phyloP scores from a whole-genome alignment of 2,888 invertebrate species.

The Drepanosiphum platanoidis region DNA sequence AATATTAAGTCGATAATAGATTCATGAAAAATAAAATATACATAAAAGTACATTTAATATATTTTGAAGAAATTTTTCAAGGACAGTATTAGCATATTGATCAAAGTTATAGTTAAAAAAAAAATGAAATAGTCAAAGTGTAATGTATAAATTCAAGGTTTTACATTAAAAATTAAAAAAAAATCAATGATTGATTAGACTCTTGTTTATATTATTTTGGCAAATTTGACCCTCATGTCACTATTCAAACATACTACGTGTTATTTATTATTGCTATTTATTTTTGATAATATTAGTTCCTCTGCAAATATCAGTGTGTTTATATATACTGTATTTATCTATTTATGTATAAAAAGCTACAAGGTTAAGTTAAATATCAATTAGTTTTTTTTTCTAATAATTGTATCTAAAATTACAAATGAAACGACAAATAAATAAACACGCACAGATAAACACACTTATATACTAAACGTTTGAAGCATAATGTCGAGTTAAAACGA shows the following conservation, averaged over 20 bases:
- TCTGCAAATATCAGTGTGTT: no score
- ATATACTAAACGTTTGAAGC: no score
- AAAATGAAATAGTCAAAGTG: no score
- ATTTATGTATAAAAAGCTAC: no score
- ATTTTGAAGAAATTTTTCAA: background rate
- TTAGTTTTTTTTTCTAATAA: background rate
- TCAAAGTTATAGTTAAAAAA: background rate
- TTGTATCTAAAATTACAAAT: background rate
- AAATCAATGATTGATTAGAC: background rate
- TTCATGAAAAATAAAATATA: background rate
- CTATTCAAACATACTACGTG: background rate
- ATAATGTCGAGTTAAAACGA: no score
- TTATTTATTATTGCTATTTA: background rate
- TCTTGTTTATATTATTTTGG: background rate
- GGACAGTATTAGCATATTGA: conserved; percentile 17
- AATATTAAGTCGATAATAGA: background rate
- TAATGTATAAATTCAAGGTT: background rate
- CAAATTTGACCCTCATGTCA: conserved; percentile 4
- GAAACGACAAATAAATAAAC: background rate
- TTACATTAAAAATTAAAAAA: background rate
- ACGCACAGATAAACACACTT: background rate
- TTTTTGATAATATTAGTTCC: background rate
- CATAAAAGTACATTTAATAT: background rate
- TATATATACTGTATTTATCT: no score
- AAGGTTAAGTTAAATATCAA: background rate